These are phyloP conservation scores for Coryphaenoides rupestris DNA, from an alignment of 2,113 vertebrate genomes.

Conservation along the genomic window DNA sequence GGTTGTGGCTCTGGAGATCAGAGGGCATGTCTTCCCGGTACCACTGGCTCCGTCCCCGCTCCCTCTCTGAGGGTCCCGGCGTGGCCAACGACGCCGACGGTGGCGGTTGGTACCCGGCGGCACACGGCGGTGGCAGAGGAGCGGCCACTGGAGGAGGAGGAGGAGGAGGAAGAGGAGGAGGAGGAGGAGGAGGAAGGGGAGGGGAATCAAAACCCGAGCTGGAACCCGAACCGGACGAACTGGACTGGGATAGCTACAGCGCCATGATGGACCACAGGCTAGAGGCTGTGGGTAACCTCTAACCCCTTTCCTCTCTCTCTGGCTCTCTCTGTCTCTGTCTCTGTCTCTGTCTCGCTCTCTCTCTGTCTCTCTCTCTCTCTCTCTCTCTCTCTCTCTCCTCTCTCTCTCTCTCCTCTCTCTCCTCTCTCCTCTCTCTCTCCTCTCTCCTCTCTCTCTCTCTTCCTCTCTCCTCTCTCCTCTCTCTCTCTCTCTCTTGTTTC, in stretches of 20 bases:
- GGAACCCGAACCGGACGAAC: conserved; percentile 71
- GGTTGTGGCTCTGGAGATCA: neutral
- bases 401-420: too few relatives aligned
- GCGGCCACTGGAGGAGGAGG: too few relatives aligned
- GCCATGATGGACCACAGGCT: conserved; percentile 66
- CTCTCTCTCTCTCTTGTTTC: too few relatives aligned
- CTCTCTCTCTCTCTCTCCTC: too few relatives aligned
- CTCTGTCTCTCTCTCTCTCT: too few relatives aligned
- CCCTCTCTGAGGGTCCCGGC: conserved; percentile 50
- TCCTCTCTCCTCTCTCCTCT: too few relatives aligned
- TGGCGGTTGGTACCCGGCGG: conserved; percentile 42
- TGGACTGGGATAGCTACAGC: conserved; percentile 76
- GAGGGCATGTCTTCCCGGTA: conserved; percentile 37
- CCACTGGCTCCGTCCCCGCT: conserved; percentile 23
- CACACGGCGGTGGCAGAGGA: conserved; percentile 15
- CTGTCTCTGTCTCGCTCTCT: too few relatives aligned
- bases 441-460: too few relatives aligned
- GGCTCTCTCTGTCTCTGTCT: too few relatives aligned
- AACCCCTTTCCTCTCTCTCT: neutral
- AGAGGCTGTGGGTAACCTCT: conserved; percentile 61
- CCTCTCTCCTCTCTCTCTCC: too few relatives aligned
- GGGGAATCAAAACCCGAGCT: conserved; percentile 30
- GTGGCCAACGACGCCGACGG: conserved; percentile 48
- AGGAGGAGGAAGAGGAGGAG: too few relatives aligned
- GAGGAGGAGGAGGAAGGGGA: too few relatives aligned